Evolutionary conservation across 1,140 invertebrate species (phyloP).

Genomic region (Drosophila simulans): DNA sequence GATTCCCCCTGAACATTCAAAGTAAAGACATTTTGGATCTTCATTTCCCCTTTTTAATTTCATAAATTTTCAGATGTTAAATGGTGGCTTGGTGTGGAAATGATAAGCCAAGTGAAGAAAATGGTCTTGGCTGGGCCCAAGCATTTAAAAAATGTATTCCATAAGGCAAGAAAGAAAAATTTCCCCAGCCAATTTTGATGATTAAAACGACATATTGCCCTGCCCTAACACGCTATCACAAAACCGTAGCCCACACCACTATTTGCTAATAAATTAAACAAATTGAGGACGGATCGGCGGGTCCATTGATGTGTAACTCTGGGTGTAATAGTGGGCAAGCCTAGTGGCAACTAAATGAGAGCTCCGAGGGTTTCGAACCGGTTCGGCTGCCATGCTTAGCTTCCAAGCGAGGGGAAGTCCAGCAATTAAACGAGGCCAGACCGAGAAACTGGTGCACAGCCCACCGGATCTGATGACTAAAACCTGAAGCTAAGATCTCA

Average conservation of each 20-base stretch:
- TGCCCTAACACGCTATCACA: background rate
- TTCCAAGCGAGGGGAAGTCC: slow-evolving; percentile 4
- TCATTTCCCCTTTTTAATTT: background rate
- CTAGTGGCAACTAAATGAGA: slow-evolving; percentile 78
- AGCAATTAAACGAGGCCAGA: slow-evolving; percentile 64
- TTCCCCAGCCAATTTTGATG: slow-evolving; percentile 36
- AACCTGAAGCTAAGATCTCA: background rate
- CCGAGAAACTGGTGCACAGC: slow-evolving; percentile 65
- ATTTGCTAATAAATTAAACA: slow-evolving; percentile 53
- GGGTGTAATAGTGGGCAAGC: slow-evolving; percentile 66
- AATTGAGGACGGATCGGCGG: slow-evolving; percentile 43
- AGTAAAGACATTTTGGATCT: slow-evolving; percentile 3
- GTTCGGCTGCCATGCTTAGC: slow-evolving; percentile 7
- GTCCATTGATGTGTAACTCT: slow-evolving; percentile 52
- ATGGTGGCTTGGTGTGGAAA: background rate
- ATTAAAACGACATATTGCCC: slow-evolving; percentile 25
- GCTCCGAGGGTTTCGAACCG: slow-evolving; percentile 30
- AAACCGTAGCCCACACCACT: slow-evolving; percentile 5
- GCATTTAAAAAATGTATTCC: background rate
- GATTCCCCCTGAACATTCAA: background rate
- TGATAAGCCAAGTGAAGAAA: background rate
- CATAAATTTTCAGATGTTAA: slow-evolving; percentile 31
- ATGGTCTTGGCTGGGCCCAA: background rate
- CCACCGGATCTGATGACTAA: background rate
- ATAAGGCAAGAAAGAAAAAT: slow-evolving; percentile 1